Percentiles rank a stretch among this genome's conserved stretches.
Evolutionary conservation across 2,797 vertebrate species (phyloP).

Genomic region (Xiphorhynchus erythropygius): DNA sequence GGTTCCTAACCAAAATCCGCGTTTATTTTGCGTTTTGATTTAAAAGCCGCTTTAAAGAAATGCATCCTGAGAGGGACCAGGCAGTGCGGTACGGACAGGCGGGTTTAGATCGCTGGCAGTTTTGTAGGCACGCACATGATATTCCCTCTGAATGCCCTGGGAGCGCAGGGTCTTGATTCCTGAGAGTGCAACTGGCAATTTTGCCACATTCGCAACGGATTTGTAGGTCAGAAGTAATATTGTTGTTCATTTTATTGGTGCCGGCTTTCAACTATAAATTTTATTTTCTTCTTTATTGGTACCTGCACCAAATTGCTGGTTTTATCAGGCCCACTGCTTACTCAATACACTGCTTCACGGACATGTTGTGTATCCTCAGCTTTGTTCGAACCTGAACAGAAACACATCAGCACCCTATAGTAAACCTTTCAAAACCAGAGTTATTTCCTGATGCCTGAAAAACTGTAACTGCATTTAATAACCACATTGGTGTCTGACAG

Average conservation of each 20-base stretch:
- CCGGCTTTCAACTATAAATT: conserved; percentile 30
- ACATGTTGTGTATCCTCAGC: neutral
- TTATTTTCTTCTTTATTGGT: conserved; percentile 20
- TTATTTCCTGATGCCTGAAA: conserved; percentile 28
- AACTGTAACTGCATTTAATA: conserved; percentile 16
- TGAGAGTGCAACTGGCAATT: neutral
- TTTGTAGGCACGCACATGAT: neutral
- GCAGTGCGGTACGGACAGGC: neutral
- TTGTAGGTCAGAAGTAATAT: conserved; percentile 38
- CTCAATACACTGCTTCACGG: neutral
- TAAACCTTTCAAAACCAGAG: conserved; percentile 10
- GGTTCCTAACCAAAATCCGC: neutral
- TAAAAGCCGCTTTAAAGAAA: neutral
- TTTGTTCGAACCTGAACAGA: conserved; percentile 17
- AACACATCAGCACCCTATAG: neutral
- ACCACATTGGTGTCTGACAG: neutral
- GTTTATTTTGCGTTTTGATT: neutral
- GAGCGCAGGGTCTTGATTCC: neutral
- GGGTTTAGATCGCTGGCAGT: neutral
- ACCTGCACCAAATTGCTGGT: neutral
- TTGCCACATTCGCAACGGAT: conserved; percentile 2
- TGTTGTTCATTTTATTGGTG: conserved; percentile 31
- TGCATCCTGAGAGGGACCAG: neutral
- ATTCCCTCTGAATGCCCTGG: neutral
- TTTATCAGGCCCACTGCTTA: neutral